These are phyloP conservation scores for Serilophus lunatus DNA, from an alignment of 2,113 vertebrate species.

Conservation along the genomic window DNA sequence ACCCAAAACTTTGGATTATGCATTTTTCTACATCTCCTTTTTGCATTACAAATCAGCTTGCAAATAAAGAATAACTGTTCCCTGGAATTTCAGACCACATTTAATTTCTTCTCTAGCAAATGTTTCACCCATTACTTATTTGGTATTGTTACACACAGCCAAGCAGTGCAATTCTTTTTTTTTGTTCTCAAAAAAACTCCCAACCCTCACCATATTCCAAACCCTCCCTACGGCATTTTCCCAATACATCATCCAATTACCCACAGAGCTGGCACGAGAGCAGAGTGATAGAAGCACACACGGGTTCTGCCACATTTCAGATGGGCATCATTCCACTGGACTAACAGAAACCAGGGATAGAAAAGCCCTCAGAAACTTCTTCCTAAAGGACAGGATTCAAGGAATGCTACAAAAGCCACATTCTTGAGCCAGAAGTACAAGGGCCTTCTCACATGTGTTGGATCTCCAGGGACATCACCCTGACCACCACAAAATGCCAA, in stretches of 20 bases:
- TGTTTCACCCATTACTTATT: neutral
- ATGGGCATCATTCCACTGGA: neutral
- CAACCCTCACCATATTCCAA: neutral
- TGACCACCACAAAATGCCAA: neutral
- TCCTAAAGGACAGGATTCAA: neutral
- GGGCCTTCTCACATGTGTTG: fast-evolving
- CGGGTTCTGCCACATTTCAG: neutral
- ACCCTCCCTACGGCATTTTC: neutral
- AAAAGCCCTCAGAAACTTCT: neutral
- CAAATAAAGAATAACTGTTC: slow-evolving; percentile 35
- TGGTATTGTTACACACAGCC: neutral
- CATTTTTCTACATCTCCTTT: slow-evolving; percentile 2
- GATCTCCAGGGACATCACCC: neutral
- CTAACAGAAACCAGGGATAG: neutral
- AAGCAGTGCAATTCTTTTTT: neutral
- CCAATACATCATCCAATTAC: neutral
- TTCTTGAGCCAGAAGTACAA: neutral
- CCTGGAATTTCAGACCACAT: neutral
- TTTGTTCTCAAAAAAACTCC: neutral
- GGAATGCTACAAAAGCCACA: neutral
- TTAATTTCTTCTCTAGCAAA: neutral
- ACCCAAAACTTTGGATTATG: neutral
- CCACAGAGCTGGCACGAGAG: neutral
- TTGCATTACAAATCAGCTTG: slow-evolving; percentile 34
- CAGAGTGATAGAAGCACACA: neutral